Evolutionary conservation across 53 echinoderm and acorn worm genomes (phyloP).

Genomic region (Zoroaster sp.): DNA sequence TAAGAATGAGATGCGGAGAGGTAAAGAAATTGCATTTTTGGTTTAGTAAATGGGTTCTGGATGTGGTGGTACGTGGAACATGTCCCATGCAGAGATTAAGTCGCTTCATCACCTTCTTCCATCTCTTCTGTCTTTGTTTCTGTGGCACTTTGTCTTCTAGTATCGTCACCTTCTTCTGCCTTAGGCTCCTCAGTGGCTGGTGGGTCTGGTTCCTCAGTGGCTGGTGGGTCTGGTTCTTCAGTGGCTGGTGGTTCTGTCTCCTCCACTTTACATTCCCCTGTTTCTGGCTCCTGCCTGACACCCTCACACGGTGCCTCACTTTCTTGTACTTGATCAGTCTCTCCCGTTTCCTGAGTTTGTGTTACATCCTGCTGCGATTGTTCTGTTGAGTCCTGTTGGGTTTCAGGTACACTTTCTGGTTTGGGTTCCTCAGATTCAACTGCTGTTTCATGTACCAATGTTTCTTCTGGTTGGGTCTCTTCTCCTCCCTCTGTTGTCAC

Average conservation of each 20-base stretch:
- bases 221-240: no score
- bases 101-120: background rate
- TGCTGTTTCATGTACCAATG: constrained; percentile 5
- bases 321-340: background rate
- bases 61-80: background rate
- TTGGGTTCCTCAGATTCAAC: background rate
- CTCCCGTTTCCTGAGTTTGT: background rate
- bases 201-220: background rate
- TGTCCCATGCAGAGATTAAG: constrained; percentile 1
- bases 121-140: background rate
- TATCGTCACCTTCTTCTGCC: background rate
- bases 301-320: background rate
- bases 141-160: background rate
- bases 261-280: background rate
- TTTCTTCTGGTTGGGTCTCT: background rate
- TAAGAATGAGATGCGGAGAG: background rate
- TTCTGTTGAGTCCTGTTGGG: background rate
- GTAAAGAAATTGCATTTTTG: background rate
- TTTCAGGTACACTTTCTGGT: background rate
- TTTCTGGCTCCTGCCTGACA: background rate
- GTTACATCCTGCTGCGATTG: background rate
- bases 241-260: background rate
- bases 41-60: background rate
- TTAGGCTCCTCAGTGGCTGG: background rate
- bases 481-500: background rate